These are phyloP conservation scores for Bombus sylvicola DNA, from an alignment of 1,140 invertebrate genomes.

Conservation along the genomic window DNA sequence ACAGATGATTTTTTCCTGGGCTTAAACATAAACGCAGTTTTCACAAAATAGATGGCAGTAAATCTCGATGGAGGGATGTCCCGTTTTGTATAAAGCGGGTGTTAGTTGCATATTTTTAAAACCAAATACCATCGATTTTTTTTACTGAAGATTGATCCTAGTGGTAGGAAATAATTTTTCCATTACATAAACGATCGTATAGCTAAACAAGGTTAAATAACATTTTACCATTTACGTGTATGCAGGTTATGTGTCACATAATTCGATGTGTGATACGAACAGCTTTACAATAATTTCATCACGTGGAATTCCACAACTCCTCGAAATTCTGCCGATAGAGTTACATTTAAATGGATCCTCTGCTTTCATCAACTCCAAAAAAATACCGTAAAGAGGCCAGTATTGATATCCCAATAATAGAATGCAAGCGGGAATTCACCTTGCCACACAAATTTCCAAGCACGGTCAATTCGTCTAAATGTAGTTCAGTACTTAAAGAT, in stretches of 20 bases:
- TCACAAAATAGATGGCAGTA: neutral
- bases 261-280: neutral
- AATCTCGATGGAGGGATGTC: conserved; percentile 30
- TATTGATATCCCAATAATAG: neutral
- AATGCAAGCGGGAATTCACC: conserved; percentile 53
- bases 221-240: neutral
- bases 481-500: neutral
- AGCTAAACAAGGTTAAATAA: neutral
- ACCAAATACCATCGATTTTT: neutral
- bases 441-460: conserved; percentile 60
- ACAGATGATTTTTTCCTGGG: neutral
- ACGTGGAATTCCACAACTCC: too few species aligned
- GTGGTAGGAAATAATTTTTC: too few species aligned
- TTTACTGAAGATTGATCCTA: neutral
- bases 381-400: neutral
- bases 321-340: neutral
- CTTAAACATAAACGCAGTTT: neutral
- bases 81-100: neutral
- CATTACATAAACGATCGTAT: too few species aligned
- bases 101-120: neutral
- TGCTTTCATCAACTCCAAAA: neutral
- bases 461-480: neutral
- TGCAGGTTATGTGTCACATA: neutral
- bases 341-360: conserved; percentile 32
- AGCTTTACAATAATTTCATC: neutral